A percentile compares a stretch with the other conserved stretches of the same genome.
These are phyloP conservation scores for Catalaphyllia jardinei DNA, from an alignment of 64 coral and sea anemone species.

Conservation along the genomic window DNA sequence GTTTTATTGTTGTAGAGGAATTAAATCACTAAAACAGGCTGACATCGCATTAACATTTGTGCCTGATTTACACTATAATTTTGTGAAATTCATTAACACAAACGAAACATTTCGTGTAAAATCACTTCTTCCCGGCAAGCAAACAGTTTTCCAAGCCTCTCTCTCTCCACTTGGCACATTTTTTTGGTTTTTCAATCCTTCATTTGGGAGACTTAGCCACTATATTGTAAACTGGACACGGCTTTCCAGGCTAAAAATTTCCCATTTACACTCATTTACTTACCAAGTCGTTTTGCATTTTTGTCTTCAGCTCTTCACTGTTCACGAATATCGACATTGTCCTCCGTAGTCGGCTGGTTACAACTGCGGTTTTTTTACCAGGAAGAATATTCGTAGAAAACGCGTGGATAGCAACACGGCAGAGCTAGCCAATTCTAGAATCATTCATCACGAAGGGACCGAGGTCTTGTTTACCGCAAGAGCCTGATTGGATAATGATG, in stretches of 20 bases:
- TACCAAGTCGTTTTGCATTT: not conserved
- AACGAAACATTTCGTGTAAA: too few relatives aligned
- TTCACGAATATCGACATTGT: not conserved
- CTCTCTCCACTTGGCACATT: too few relatives aligned
- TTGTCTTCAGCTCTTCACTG: not conserved
- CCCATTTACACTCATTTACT: not conserved
- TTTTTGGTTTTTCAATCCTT: too few relatives aligned
- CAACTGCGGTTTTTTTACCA: not conserved
- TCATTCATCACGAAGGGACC: not conserved
- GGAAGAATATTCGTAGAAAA: not conserved
- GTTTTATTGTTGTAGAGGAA: not conserved
- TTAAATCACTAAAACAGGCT: too few relatives aligned
- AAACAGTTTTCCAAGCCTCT: too few relatives aligned
- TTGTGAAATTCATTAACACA: too few relatives aligned
- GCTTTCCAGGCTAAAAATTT: not conserved
- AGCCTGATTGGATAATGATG: not conserved
- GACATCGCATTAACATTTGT: too few relatives aligned
- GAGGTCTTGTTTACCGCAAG: not conserved
- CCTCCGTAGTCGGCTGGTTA: not conserved
- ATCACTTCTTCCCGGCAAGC: too few relatives aligned
- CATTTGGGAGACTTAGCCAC: too few relatives aligned
- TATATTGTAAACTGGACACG: not conserved
- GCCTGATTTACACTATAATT: too few relatives aligned
- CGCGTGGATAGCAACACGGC: not conserved
- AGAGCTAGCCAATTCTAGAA: conserved; percentile 1